Base-by-base conservation (phyloP, 2,113 vertebrate genomes). In the Zosterops japonicus region DNA sequence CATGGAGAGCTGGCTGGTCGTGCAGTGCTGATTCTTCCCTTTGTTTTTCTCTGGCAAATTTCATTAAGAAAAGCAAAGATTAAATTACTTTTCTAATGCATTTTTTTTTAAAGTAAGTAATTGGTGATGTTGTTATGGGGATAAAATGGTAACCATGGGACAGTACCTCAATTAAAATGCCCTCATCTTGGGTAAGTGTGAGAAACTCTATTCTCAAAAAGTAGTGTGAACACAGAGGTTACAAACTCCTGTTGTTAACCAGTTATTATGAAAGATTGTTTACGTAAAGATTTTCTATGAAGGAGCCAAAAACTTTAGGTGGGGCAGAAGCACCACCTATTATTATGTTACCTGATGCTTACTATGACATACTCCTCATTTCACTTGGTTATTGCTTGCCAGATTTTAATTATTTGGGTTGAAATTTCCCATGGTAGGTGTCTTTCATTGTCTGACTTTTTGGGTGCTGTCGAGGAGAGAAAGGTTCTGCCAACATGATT, bases 21-120 rank as follows among this genome's bases (percentile, higher is more conserved):
- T 72, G 75, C 41, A 44, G 64, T 70, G 49, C 64, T 60, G 74
- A 42, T 78, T 75, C 64, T 87, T 65, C 57, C 53, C 91, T 94
- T 92, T 94, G 94, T 94, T 94, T 95, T 91, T 84, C 91, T 87
- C 72, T 60, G 39, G 65, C 84, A 91, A 96, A 94, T 95, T 94
- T 95, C 83, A 91, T 96, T 96, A 95, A 71, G 87, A 89, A 80
- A 97, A 92, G 69, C 77, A 94, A 92, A 94, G 70, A 96, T 95
- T 95, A 81, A 87, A 95, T 97, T 96, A 95, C 72, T 96, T 94
- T 95, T 93, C 86, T 74, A 94, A 94, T 90, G 83, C 76, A 75
- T 94, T 96, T 97, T 96, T 96, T 94, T 94, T 95, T 42, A n/a
- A 95, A 80, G 47, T 95, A 94, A 95, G 93, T 94, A 89, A 88